Percentiles rank a stretch among this genome's conserved stretches.
These are phyloP conservation scores for Capitella teleta DNA, from an alignment of 1,140 invertebrate species.

Conservation along the genomic window DNA sequence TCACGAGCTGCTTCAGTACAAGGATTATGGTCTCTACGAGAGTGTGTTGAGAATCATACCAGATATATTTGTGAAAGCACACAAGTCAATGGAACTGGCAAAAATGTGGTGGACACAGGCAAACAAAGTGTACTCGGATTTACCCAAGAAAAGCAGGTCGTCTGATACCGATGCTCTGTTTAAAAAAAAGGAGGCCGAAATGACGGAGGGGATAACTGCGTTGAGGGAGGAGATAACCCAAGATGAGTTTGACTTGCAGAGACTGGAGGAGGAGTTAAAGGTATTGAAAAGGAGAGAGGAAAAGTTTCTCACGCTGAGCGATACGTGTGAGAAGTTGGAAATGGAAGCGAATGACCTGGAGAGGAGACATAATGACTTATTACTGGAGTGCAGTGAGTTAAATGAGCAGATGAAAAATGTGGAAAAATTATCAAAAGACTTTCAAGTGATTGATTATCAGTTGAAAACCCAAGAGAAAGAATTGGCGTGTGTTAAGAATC, in stretches of 20 bases:
- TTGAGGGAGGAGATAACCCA: conserved; percentile 8
- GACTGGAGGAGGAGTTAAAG: conserved; percentile 5
- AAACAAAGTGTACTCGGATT: conserved; percentile 16
- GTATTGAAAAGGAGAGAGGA: conserved; percentile 12
- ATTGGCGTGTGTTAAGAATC: not conserved
- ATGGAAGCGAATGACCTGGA: conserved; percentile 3
- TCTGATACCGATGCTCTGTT: not conserved
- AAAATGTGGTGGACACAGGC: conserved; percentile 21
- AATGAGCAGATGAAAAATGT: conserved; percentile 1
- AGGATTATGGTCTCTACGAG: conserved; percentile 14
- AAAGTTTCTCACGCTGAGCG: conserved; percentile 4
- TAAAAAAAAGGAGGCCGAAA: conserved; percentile 6
- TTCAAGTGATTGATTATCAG: conserved; percentile 9
- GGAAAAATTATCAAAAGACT: not conserved
- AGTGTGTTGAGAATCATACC: conserved; percentile 19
- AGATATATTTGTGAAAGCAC: conserved; percentile 24
- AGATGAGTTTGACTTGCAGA: conserved; percentile 11
- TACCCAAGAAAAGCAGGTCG: not conserved
- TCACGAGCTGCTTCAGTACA: conserved; percentile 19
- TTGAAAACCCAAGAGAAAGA: conserved; percentile 8
- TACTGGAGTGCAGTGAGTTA: conserved; percentile 2
- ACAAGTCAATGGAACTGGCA: conserved; percentile 23
- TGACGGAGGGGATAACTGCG: conserved; percentile 4
- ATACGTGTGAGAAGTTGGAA: conserved; percentile 10
- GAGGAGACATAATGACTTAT: conserved; percentile 6